Percentiles rank a stretch among this genome's conserved stretches.
Conservation (phyloP, 2,113 vertebrate genomes). For the Catharus minimus region DNA sequence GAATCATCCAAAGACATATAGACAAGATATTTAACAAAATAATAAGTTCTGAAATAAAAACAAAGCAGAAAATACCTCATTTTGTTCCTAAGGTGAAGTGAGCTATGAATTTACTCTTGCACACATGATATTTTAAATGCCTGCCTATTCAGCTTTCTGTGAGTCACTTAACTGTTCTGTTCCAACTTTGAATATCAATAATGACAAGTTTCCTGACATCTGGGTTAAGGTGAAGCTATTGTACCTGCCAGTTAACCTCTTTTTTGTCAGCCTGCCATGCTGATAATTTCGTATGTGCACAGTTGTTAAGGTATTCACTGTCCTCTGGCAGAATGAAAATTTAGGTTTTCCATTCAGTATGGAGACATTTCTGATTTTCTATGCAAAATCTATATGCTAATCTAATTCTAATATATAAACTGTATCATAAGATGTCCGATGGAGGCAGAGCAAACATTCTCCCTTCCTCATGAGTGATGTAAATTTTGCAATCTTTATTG, state of each 20-base stretch:
- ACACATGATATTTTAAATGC: neutral
- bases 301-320: neutral
- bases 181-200: slow-evolving; percentile 41
- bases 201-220: slow-evolving; percentile 49
- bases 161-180: slow-evolving; percentile 41
- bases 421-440: rapidly evolving
- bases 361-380: neutral
- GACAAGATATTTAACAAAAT: neutral
- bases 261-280: slow-evolving; percentile 28
- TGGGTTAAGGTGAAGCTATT: slow-evolving; percentile 49
- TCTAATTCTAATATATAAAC: neutral
- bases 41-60: neutral
- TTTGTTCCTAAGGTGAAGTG: neutral
- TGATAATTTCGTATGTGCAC: neutral
- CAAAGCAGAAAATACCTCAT: neutral
- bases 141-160: slow-evolving; percentile 32
- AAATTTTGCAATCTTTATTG: neutral
- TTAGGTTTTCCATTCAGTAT: neutral
- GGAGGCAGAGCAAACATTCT: neutral
- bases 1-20: neutral
- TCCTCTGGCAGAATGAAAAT: slow-evolving; percentile 7
- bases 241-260: slow-evolving; percentile 49
- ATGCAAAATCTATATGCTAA: neutral
- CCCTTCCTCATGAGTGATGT: neutral
- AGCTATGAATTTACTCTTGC: neutral